Evolutionary conservation across 2,888 invertebrate species (phyloP).

Genomic region (Cacoxenus indagator): DNA sequence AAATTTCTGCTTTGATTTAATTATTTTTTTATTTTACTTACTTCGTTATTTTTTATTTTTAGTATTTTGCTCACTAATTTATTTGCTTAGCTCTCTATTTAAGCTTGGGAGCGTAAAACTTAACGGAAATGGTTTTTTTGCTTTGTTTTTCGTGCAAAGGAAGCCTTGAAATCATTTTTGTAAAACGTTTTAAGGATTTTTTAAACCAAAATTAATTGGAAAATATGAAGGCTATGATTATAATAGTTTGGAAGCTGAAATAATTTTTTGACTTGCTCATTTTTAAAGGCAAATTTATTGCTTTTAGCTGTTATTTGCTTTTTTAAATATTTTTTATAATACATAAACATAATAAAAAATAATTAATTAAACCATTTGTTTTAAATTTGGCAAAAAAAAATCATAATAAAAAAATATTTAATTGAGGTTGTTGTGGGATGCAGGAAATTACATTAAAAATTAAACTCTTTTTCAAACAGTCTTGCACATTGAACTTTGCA

Average conservation of each 20-base stretch:
- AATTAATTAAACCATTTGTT: conserved; percentile 36
- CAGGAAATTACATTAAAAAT: too few species aligned
- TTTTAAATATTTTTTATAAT: conserved; percentile 33
- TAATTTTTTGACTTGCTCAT: conserved; percentile 41
- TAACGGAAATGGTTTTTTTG: background rate
- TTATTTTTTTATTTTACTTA: conserved; percentile 25
- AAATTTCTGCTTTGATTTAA: conserved; percentile 8
- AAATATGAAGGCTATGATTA: background rate
- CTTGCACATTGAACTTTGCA: too few species aligned
- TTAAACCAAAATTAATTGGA: background rate
- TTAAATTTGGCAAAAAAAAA: too few species aligned
- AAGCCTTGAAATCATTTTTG: background rate
- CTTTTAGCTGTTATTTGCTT: conserved; percentile 24
- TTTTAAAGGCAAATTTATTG: conserved; percentile 29
- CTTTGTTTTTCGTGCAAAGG: background rate
- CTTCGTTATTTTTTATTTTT: conserved; percentile 8
- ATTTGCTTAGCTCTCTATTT: background rate
- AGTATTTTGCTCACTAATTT: conserved; percentile 7
- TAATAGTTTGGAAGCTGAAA: background rate
- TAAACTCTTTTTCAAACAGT: too few species aligned
- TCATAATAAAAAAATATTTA: too few species aligned
- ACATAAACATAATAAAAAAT: conserved; percentile 35
- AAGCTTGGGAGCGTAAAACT: background rate
- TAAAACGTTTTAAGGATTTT: background rate
- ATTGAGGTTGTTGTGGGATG: too few species aligned